Evolutionary conservation across 2,797 vertebrate genomes (phyloP).

Genomic region (Leucoraja ocellata): DNA sequence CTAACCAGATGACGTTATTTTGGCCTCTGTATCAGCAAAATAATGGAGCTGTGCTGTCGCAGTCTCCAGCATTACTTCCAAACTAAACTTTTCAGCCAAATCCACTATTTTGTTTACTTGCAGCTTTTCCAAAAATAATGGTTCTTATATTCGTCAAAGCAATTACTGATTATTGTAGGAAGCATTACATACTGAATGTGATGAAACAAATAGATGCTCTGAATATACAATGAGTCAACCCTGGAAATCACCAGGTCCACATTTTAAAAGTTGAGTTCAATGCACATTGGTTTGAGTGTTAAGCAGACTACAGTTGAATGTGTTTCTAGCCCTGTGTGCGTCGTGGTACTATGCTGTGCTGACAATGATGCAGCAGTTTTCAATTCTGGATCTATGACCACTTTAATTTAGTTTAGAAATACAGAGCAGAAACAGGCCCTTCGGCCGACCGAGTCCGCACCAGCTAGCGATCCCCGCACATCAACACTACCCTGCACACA

Average conservation of each 20-base stretch:
- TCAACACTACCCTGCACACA: no score
- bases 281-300: no score
- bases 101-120: neutral
- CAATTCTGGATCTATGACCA: neutral
- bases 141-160: neutral
- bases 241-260: no score
- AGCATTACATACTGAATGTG: neutral
- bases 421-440: no score
- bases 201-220: neutral
- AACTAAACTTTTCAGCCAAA: neutral
- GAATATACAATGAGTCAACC: neutral
- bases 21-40: neutral
- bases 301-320: no score
- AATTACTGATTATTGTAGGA: neutral
- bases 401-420: no score
- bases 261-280: no score
- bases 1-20: neutral
- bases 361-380: neutral
- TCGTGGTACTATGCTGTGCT: neutral
- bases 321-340: no score
- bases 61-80: neutral
- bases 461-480: no score
- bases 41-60: no score
- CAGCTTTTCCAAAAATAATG: neutral
- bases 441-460: no score